These are phyloP conservation scores for Epistrophella euchroma DNA, from an alignment of 2,888 invertebrate species.

Conservation along the genomic window DNA sequence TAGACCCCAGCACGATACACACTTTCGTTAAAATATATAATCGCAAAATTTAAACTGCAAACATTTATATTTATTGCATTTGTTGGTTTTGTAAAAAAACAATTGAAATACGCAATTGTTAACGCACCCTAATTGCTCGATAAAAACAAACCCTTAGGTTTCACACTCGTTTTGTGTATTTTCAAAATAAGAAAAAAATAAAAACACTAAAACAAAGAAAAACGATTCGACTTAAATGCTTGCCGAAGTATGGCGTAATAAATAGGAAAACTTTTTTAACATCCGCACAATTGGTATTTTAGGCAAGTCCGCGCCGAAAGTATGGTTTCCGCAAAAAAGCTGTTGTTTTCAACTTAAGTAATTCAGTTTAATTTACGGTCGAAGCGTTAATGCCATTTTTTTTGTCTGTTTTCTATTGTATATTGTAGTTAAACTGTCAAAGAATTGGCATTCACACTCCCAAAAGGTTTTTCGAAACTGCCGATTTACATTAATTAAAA, in stretches of 20 bases:
- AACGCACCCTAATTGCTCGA: slow-evolving; percentile 75
- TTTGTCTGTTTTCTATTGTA: slow-evolving; percentile 18
- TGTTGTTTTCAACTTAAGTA: slow-evolving; percentile 58
- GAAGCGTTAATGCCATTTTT: slow-evolving; percentile 20
- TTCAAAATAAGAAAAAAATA: neutral
- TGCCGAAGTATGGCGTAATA: slow-evolving; percentile 64
- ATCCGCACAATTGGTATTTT: slow-evolving; percentile 56
- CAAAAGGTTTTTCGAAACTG: slow-evolving; percentile 40
- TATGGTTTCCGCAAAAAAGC: slow-evolving; percentile 61
- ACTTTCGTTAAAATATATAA: slow-evolving; percentile 5
- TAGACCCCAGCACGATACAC: neutral
- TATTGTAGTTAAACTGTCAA: slow-evolving; percentile 13
- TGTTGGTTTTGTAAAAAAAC: slow-evolving; percentile 59
- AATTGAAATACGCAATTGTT: slow-evolving; percentile 73
- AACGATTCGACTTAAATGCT: slow-evolving; percentile 43
- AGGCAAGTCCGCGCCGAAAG: slow-evolving; percentile 49
- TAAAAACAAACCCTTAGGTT: slow-evolving; percentile 68
- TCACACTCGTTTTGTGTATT: slow-evolving; percentile 10
- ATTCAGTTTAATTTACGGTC: slow-evolving; percentile 63
- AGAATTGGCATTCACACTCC: slow-evolving; percentile 14
- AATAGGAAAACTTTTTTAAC: slow-evolving; percentile 62
- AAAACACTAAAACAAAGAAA: slow-evolving; percentile 2
- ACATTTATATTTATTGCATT: slow-evolving; percentile 75
- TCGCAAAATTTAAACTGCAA: slow-evolving; percentile 67
- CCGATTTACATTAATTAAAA: slow-evolving; percentile 61